phyloP scores from a whole-genome alignment of 2,797 vertebrate species.

The Anguilla obscura region DNA sequence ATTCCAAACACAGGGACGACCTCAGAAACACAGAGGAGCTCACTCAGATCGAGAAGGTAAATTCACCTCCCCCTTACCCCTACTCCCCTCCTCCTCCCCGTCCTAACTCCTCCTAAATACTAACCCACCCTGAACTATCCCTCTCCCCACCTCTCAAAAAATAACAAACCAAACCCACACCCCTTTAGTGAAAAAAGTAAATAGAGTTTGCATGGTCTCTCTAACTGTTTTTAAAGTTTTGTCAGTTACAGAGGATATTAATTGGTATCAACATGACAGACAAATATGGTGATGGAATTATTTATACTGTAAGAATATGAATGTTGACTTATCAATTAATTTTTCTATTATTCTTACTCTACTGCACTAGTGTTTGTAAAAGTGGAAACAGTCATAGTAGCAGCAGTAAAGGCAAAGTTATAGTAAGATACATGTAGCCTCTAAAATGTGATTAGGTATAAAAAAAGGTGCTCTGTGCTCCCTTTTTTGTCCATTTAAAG shows the following conservation, averaged over 20 bases:
- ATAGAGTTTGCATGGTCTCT: slow-evolving; percentile 3
- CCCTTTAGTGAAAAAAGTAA: slow-evolving; percentile 12
- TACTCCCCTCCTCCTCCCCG: slow-evolving; percentile 38
- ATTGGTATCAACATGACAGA: not conserved
- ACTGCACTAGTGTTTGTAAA: not conserved
- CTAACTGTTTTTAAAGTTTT: not conserved
- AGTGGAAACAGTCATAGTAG: not conserved
- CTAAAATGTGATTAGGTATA: not conserved
- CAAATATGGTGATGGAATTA: slow-evolving; percentile 2
- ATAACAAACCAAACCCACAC: slow-evolving; percentile 41
- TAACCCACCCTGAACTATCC: slow-evolving; percentile 52
- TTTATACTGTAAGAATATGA: slow-evolving; percentile 8
- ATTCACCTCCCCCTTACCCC: slow-evolving; percentile 52
- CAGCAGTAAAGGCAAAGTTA: not conserved
- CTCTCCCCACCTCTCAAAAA: slow-evolving; percentile 40
- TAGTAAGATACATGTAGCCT: not conserved
- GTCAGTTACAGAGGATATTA: slow-evolving; percentile 5
- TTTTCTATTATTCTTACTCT: not conserved
- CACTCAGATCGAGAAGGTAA: slow-evolving; percentile 99
- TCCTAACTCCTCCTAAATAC: slow-evolving; percentile 24
- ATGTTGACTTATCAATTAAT: not conserved
- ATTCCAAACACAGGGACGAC: slow-evolving; percentile 86
- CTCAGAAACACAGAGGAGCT: slow-evolving; percentile 94
- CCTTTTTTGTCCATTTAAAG: not conserved
- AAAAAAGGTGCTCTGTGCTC: not conserved